Percentiles rank a stretch among this genome's conserved stretches.
phyloP scores from a whole-genome alignment of 1,140 invertebrate genomes.

The Drosophila eugracilis region DNA sequence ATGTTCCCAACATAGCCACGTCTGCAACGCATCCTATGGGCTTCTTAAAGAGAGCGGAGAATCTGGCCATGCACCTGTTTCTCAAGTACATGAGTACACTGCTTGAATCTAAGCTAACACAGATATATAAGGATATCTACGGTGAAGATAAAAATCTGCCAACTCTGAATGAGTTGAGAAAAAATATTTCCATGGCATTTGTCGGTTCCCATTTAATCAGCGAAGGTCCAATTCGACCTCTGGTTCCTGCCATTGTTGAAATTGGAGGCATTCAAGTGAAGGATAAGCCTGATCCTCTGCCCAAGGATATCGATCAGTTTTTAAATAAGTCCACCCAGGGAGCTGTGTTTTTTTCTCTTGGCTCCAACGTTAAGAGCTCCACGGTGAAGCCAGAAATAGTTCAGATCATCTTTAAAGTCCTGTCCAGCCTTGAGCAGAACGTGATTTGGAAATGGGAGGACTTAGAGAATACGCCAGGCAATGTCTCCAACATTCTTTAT shows the following conservation, averaged over 20 bases:
- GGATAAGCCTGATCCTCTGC: constrained; percentile 71
- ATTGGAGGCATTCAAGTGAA: constrained; percentile 85
- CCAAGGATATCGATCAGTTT: constrained; percentile 85
- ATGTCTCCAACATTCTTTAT: constrained; percentile 87
- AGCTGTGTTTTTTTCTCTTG: constrained; percentile 87
- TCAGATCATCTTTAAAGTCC: constrained; percentile 84
- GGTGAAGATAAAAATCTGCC: constrained; percentile 26
- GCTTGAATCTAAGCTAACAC: neutral
- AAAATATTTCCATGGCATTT: constrained; percentile 69
- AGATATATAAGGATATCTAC: constrained; percentile 31
- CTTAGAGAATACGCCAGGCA: constrained; percentile 86
- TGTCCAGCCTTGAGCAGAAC: constrained; percentile 85
- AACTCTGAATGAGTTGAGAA: constrained; percentile 33
- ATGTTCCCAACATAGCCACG: constrained; percentile 57
- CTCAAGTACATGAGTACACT: neutral
- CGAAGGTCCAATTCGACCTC: constrained; percentile 73
- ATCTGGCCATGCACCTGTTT: neutral
- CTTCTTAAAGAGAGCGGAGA: constrained; percentile 26
- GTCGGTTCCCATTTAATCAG: constrained; percentile 62
- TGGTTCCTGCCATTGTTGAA: constrained; percentile 80
- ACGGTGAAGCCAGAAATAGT: constrained; percentile 84
- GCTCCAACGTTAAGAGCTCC: constrained; percentile 85
- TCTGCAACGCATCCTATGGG: constrained; percentile 22
- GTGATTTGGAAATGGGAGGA: constrained; percentile 88
- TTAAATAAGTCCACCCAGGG: constrained; percentile 85